Evolutionary conservation across 2,888 invertebrate species (phyloP), one percentile per base, ranked within the genome.

Genomic region (Ophion costatus): DNA sequence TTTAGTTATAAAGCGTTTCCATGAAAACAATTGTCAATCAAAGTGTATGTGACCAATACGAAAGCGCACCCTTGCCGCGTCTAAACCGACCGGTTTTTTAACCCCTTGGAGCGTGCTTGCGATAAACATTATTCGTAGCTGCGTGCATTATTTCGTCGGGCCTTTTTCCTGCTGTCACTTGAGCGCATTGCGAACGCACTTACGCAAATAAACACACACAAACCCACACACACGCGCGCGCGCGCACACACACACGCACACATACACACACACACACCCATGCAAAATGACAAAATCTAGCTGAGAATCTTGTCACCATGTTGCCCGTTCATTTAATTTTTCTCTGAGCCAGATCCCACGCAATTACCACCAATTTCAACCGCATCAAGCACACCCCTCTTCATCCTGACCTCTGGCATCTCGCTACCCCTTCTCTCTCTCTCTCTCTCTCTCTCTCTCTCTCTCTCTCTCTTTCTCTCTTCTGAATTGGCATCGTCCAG

Each of bases 331-430:
- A 80, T 80, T 75, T 75, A 69, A 80, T 83, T 80, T 74, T 70
- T 51, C 24, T 64, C 70, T 64, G 61, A 22, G 22, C 74, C 57
- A 24, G 51, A 59, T 67, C 73, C 33, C 71, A 45, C 67, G 74
- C 81, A 81, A 84, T 84, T 84, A 81, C 81, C 71, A 63, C 38
- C 38, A 69, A 78, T 70, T 78, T 78, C 78, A 61, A 61, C 42
- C 78, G 67, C 77, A 61, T 78, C 56, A 22, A 22, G 57, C 71
- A 11, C 29, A 29, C 64, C 45, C 17, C 45, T 24, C 45, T 45
- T 63, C 61, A 63, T 45, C 57, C 73, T 42, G 24, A 57, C 63
- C 45, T 64, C 63, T 56, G 51, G 24, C 38, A 10, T 33, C 67
- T 64, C 51, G 24, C 51, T 1, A 17, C 20, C 69, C 11, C 14